Evolutionary conservation across 2,113 vertebrate genomes (phyloP).

Genomic region (Calonectris borealis): DNA sequence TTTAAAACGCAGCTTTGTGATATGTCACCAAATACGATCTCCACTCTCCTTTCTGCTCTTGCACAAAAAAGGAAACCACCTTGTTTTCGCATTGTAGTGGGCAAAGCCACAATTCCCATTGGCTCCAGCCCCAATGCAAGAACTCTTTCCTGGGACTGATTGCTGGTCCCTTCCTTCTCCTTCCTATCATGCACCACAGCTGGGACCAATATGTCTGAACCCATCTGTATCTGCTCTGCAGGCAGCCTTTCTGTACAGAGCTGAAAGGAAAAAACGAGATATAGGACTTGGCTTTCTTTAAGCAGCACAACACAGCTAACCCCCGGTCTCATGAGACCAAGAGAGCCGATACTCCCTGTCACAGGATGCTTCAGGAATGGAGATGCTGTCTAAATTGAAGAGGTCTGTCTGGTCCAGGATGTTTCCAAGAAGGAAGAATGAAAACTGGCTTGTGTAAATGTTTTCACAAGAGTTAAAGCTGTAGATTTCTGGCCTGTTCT

Average conservation of each 20-base stretch:
- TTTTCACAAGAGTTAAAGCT: conserved; percentile 16
- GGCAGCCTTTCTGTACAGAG: not conserved
- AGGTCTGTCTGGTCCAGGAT: not conserved
- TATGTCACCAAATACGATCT: not conserved
- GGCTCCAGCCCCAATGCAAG: not conserved
- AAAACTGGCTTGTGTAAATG: not conserved
- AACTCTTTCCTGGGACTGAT: not conserved
- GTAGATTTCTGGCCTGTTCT: not conserved
- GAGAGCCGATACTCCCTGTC: not conserved
- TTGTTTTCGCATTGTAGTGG: not conserved
- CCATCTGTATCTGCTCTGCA: not conserved
- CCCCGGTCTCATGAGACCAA: not conserved
- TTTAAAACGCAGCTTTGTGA: not conserved
- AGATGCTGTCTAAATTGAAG: not conserved
- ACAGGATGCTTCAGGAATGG: not conserved
- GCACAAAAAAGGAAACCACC: not conserved
- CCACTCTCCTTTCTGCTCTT: not conserved
- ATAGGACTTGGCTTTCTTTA: conserved; percentile 15
- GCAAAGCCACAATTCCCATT: not conserved
- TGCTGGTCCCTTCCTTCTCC: not conserved
- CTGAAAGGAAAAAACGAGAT: not conserved
- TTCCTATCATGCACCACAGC: not conserved
- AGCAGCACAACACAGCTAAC: not conserved
- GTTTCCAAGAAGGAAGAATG: not conserved
- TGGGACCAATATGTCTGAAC: not conserved